Base-by-base conservation (phyloP, 1,140 invertebrate species). In the Aphelinus certus region DNA sequence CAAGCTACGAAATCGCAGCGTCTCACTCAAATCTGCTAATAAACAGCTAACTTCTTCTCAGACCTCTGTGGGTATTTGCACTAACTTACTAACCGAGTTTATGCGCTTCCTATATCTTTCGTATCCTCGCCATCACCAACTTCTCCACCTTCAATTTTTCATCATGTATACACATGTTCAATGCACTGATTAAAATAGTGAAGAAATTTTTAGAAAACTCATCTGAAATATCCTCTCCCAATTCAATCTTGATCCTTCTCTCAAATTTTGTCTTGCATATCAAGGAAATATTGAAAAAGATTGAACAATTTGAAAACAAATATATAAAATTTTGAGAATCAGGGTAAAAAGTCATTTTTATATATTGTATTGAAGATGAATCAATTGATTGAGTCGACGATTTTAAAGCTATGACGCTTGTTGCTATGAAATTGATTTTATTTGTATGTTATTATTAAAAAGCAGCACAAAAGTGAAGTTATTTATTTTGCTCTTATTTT, bases 31-130 rank as follows among this genome's bases (percentile, higher is more conserved):
- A 84, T 79, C 82, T 82, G 85, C 83, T 82, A 84, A 85, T 82
- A 85, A 85, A 81, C 84, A 81, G 79, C 84, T 86, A 82, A 83
- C 84, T 84, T 84, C 85, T 85, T 81, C 81, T 85, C 83, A 86
- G 79, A 75, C 83, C 83, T 86, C 85, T 86, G 85, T 86, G 85
- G 85, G 85, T 86, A 86, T 86, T 86, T 83, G 81, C 80, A 84
- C 84, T 85, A 85, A 83, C 83, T 82, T 83, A 84, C 83, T 85
- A 84, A 85, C 83, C 80, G 83, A 83, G 76, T 76, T 64, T 78
- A 70, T 78, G 68, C 64, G 71, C 72, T 75, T 79, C 77, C 77
- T 77, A 58, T 26, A 26, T 72, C 64, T 66, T 63, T 66, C 67
- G 60, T 65, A n/a, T 77, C 62, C 73, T 71, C 68, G 5, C 10